Evolutionary conservation across 2,113 vertebrate genomes (phyloP), one percentile per base, ranked within the genome.

Genomic region (Daubentonia madagascariensis): DNA sequence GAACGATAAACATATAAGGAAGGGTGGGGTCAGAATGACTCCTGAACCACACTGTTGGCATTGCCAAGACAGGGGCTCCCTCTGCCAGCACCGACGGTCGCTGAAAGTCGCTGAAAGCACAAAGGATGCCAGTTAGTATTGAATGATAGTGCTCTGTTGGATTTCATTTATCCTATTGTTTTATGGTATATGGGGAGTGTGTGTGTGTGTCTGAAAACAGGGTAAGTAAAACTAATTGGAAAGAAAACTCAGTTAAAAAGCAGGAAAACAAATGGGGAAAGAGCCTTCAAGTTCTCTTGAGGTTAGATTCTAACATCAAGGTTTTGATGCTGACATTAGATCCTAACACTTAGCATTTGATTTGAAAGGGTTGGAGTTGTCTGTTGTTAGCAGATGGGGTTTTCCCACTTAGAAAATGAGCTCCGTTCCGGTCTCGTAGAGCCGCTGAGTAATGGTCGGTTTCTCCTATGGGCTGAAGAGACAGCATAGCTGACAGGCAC

Each of bases 161-260:
- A 37, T 94, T 89, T 87, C 52, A 57, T 63, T 12, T 87, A 40
- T 68, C 32, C 25, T 32, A 22, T 43, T 73, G 25, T 68, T 86
- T 22, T 87, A n/a, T 28, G 48, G 35, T 52, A 25, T 76, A 35
- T 28, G n/a, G 57, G 76, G 25, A 67, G 59, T 32, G 87, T 17
- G 72, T 65, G 54, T 72, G 52, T 95, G 70, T 43, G 84, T 20
- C 13, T 28, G 32, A 50, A 59, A 75, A 87, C 8, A 70, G 18
- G 20, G 12, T n/a, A 25, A 86, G 61, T 40, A 37, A 93, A 68
- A 43, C 72, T 76, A 85, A 85, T 3, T 48, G 61, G 68, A 80
- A 91, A 95, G n/a, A 50, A 78, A 90, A 91, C 52, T 43, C 6
- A 2, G 37, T 70, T 85, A 80, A 72, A 94, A 94, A 88, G n/a